Conservation (phyloP, 2,113 vertebrate species). For the Holacanthus passer region DNA sequence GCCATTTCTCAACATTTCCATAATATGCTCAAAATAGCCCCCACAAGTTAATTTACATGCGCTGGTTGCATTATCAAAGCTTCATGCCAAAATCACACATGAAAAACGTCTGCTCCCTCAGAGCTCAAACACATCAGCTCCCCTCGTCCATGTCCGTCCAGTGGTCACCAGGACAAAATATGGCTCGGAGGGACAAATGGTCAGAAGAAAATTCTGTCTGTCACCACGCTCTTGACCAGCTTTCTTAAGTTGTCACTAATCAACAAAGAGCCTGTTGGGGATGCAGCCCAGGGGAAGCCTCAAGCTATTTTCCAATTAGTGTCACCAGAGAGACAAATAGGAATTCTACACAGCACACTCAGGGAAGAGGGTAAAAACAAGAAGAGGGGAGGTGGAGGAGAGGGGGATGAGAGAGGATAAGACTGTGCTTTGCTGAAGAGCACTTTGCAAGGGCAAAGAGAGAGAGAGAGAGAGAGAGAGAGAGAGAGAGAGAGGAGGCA, state of each 20-base stretch:
- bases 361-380: slow-evolving; percentile 51
- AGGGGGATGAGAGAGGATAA: slow-evolving; percentile 27
- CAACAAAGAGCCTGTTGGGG: slow-evolving; percentile 80
- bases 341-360: slow-evolving; percentile 69
- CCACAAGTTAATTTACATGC: slow-evolving; percentile 21
- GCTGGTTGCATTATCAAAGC: slow-evolving; percentile 24
- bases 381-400: slow-evolving; percentile 12
- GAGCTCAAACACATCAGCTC: neutral
- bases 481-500: slow-evolving; percentile 18
- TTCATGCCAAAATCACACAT: slow-evolving; percentile 6
- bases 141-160: neutral
- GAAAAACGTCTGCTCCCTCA: neutral
- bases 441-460: slow-evolving; percentile 51
- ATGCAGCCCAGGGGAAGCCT: slow-evolving; percentile 79
- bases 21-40: slow-evolving; percentile 77
- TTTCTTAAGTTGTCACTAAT: slow-evolving; percentile 84
- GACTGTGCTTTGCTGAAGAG: slow-evolving; percentile 43
- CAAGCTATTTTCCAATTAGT: slow-evolving; percentile 86
- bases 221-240: slow-evolving; percentile 61
- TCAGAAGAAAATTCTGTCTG: slow-evolving; percentile 44
- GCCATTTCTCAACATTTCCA: slow-evolving; percentile 76
- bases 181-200: slow-evolving; percentile 44
- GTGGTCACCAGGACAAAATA: slow-evolving; percentile 30
- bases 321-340: slow-evolving; percentile 83
- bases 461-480: slow-evolving; percentile 7